Base-by-base conservation (phyloP, 2,888 invertebrate genomes). In the Metopia argyrocephala region DNA sequence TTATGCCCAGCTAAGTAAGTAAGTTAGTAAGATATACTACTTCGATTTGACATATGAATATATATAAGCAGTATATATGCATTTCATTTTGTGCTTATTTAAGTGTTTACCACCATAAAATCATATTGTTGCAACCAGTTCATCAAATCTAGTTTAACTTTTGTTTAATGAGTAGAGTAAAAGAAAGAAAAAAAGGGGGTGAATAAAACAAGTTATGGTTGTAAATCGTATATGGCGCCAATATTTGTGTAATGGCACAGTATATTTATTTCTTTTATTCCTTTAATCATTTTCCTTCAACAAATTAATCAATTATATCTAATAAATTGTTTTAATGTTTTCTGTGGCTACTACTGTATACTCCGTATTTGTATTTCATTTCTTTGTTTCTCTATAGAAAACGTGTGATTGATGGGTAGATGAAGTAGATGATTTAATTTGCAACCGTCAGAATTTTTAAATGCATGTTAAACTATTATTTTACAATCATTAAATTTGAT, bases 281-380 rank as follows among this genome's bases (percentile, higher is more conserved):
- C 3, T 38, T 38, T 38, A 12, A 12, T 38, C 38, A n/a, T 18
- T 48, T 61, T 59, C 15, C 12, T 21, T 5, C 46, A 57, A 23
- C n/a, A 54, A 65, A 65, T 65, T 71, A 71, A 78, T 78, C 71
- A 78, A 78, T 78, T 78, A 71, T 78, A n/a, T n/a, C n/a, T n/a
- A 66, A 78, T 71, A 78, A 71, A 78, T 78, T 71, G 70, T 78
- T 71, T 71, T 65, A n/a, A 66, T 71, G 71, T 52, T 78, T 59
- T 61, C 62, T 70, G 52, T n/a, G 59, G 20, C 54, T 52, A 65
- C 78, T 78, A 46, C 76, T 70, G 76, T 76, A 18, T 64, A 45
- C 28, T 28, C 20, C 12, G n/a, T n/a, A n/a, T n/a, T n/a, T 38
- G 9, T 12, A 38, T 38, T 38, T 38, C 4, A 38, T 38, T 38